Conservation (phyloP, 2,888 invertebrate genomes). For the Tetragonisca angustula region DNA sequence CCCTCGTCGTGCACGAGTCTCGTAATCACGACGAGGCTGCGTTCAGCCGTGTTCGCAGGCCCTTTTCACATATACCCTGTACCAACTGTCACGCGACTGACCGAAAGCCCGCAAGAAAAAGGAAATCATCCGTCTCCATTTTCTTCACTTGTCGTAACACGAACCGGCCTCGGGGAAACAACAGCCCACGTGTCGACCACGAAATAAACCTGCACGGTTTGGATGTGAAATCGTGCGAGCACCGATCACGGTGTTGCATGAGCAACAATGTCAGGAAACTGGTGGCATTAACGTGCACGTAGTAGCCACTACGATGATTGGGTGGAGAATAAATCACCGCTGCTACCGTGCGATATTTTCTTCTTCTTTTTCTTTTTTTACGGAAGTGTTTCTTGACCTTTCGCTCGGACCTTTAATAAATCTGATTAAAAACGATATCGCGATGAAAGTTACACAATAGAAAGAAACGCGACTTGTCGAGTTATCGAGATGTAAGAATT, state of each 20-base stretch:
- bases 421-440: not conserved
- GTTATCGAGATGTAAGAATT: too few relatives aligned
- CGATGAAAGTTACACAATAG: too few relatives aligned
- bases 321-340: not conserved
- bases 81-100: slow-evolving; percentile 67
- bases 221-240: slow-evolving; percentile 22
- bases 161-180: slow-evolving; percentile 30
- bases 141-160: slow-evolving; percentile 65
- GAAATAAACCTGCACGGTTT: slow-evolving; percentile 10
- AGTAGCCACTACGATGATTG: not conserved
- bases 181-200: not conserved
- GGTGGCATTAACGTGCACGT: slow-evolving; percentile 11
- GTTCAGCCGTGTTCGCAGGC: slow-evolving; percentile 54
- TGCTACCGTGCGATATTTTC: not conserved
- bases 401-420: not conserved
- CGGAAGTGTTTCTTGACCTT: not conserved
- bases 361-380: not conserved
- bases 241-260: slow-evolving; percentile 20
- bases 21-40: slow-evolving; percentile 74
- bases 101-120: slow-evolving; percentile 59
- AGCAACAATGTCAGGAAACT: slow-evolving; percentile 6
- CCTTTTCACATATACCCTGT: slow-evolving; percentile 55
- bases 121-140: slow-evolving; percentile 74
- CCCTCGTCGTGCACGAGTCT: slow-evolving; percentile 58
- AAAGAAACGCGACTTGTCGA: too few relatives aligned